A percentile compares a stretch with the other conserved stretches of the same genome.
phyloP scores from a whole-genome alignment of 2,113 vertebrate genomes.

The Mobula hypostoma region DNA sequence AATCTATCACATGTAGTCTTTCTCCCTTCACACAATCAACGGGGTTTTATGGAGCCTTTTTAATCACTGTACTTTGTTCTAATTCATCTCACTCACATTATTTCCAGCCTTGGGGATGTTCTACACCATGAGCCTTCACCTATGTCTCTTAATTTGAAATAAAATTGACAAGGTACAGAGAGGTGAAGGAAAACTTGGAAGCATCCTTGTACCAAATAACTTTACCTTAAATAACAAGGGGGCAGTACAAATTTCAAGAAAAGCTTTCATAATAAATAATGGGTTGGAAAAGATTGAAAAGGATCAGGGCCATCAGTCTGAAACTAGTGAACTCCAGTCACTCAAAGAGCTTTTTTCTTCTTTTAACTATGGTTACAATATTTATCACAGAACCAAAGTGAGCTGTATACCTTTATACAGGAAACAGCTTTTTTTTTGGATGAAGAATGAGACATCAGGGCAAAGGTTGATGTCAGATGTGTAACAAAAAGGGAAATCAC shows the following conservation, averaged over 20 bases:
- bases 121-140: not conserved
- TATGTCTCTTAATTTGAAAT: not conserved
- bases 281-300: not conserved
- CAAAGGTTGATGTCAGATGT: slow-evolving; percentile 30
- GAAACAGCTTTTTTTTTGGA: slow-evolving; percentile 8
- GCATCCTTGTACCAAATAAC: not conserved
- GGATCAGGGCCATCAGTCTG: not conserved
- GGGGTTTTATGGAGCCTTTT: not conserved
- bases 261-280: not conserved
- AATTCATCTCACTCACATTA: not conserved
- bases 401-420: not conserved
- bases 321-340: slow-evolving; percentile 15
- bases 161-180: not conserved
- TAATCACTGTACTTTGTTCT: not conserved
- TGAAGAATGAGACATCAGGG: slow-evolving; percentile 13
- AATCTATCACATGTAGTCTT: not conserved
- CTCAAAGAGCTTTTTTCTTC: not conserved
- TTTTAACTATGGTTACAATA: not conserved
- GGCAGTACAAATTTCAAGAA: not conserved
- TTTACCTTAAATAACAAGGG: too few relatives aligned
- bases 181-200: not conserved
- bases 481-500: not conserved
- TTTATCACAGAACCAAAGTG: slow-evolving; percentile 9
- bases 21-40: not conserved
- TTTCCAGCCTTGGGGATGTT: not conserved